Evolutionary conservation across 37 sponge, comb jelly and placozoan species (phyloP).

Genomic region (Axinella damicornis): DNA sequence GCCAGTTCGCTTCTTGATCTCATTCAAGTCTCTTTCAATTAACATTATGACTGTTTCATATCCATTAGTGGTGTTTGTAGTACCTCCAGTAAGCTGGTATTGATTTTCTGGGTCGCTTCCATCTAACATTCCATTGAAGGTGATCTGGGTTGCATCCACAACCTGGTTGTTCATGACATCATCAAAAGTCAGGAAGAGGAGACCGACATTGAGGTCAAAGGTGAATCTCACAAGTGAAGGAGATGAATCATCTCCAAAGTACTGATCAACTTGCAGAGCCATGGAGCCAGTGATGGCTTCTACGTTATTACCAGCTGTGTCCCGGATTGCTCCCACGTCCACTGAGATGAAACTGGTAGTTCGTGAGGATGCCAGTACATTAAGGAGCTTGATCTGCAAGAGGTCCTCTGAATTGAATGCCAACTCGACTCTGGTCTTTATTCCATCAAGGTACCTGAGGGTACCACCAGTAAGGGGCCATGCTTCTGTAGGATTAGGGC

Average conservation of each 20-base stretch:
- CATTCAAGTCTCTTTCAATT: conserved; percentile 72
- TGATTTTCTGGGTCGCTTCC: conserved; percentile 51
- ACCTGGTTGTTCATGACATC: conserved; percentile 81
- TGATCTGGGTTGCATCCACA: conserved; percentile 70
- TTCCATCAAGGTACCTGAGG: conserved; percentile 41
- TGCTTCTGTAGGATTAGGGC: not conserved
- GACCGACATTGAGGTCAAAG: conserved; percentile 82
- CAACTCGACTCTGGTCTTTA: conserved; percentile 49
- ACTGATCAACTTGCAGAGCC: conserved; percentile 46
- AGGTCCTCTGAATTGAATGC: conserved; percentile 65
- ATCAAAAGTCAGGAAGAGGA: conserved; percentile 67
- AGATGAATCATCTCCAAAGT: conserved; percentile 52
- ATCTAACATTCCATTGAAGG: conserved; percentile 58
- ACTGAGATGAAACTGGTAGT: conserved; percentile 72
- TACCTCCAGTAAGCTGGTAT: conserved; percentile 80
- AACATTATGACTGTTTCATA: conserved; percentile 71
- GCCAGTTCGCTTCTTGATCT: conserved; percentile 70
- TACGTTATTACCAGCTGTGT: conserved; percentile 74
- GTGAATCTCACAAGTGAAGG: conserved; percentile 66
- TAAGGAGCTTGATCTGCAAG: conserved; percentile 57
- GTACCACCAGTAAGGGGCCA: conserved; percentile 63
- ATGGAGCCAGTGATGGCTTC: not conserved
- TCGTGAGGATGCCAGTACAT: conserved; percentile 50
- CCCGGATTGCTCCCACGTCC: conserved; percentile 49
- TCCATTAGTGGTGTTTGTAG: conserved; percentile 61